These are phyloP conservation scores for Epinephelus moara DNA, from an alignment of 2,113 vertebrate species.

Conservation along the genomic window DNA sequence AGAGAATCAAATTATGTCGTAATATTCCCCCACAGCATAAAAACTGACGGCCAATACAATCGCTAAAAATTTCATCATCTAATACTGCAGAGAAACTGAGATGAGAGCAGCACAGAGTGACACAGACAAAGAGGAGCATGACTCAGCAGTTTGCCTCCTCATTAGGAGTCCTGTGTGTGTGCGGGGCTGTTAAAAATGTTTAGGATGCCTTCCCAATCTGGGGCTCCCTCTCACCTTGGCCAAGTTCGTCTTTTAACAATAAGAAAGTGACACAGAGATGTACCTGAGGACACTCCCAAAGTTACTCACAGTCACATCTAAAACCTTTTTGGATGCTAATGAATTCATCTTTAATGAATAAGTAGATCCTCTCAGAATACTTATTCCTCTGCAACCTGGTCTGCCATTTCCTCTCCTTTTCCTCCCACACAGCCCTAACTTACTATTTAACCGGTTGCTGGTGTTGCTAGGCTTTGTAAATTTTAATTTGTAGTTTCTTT, in stretches of 20 bases:
- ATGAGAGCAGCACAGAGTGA: slow-evolving; percentile 15
- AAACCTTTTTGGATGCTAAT: slow-evolving; percentile 20
- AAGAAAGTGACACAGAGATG: not conserved
- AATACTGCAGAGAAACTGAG: slow-evolving; percentile 15
- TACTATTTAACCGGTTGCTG: too few species aligned
- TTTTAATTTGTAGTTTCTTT: too few species aligned
- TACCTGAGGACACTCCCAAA: slow-evolving; percentile 3
- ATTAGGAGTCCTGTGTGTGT: slow-evolving; percentile 44
- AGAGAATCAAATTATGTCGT: not conserved
- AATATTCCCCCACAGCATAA: not conserved
- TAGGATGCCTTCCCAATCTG: not conserved
- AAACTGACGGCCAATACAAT: not conserved
- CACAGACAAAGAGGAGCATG: slow-evolving; percentile 13
- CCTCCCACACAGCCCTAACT: not conserved
- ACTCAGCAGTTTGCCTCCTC: slow-evolving; percentile 47
- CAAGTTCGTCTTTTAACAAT: slow-evolving; percentile 20
- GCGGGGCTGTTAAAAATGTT: slow-evolving; percentile 40
- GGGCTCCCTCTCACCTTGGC: slow-evolving; percentile 42
- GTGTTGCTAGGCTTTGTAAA: too few species aligned
- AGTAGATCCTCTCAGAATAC: slow-evolving; percentile 9
- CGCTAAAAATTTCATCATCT: not conserved
- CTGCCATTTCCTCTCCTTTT: not conserved
- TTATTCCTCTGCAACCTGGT: not conserved
- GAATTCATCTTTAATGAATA: slow-evolving; percentile 11
- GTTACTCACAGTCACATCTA: not conserved